Evolutionary conservation across 2,888 invertebrate species (phyloP).

Genomic region (Thysanoteuthis rhombus): DNA sequence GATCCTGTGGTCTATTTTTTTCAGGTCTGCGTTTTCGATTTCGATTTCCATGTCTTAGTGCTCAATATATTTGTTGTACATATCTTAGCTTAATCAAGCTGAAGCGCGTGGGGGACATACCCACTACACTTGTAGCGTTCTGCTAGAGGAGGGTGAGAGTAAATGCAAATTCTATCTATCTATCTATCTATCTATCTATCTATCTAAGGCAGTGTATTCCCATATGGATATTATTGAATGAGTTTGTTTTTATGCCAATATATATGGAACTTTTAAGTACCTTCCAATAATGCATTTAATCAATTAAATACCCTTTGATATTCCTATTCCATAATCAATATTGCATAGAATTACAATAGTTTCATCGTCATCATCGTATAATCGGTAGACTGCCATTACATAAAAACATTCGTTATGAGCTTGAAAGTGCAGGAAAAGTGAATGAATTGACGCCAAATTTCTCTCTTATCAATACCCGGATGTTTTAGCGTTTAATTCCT

Average conservation of each 20-base stretch:
- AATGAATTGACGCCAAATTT: background rate
- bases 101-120: no score
- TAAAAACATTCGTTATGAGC: background rate
- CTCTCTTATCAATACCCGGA: background rate
- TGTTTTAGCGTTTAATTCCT: background rate
- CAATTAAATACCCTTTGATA: background rate
- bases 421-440: background rate
- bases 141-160: no score
- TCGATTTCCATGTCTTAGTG: no score
- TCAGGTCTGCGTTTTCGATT: no score
- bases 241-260: background rate
- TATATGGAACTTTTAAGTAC: background rate
- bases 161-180: background rate
- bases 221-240: background rate
- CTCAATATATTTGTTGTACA: no score
- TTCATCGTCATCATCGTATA: background rate
- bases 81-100: no score
- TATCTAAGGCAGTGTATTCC: no score
- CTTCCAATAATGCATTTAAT: background rate
- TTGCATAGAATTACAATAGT: background rate
- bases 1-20: no score
- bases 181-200: background rate
- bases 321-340: background rate
- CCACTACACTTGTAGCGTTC: no score
- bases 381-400: background rate